Percentiles rank a stretch among this genome's conserved stretches.
phyloP scores from a whole-genome alignment of 2,113 vertebrate genomes.

The Mobula birostris region DNA sequence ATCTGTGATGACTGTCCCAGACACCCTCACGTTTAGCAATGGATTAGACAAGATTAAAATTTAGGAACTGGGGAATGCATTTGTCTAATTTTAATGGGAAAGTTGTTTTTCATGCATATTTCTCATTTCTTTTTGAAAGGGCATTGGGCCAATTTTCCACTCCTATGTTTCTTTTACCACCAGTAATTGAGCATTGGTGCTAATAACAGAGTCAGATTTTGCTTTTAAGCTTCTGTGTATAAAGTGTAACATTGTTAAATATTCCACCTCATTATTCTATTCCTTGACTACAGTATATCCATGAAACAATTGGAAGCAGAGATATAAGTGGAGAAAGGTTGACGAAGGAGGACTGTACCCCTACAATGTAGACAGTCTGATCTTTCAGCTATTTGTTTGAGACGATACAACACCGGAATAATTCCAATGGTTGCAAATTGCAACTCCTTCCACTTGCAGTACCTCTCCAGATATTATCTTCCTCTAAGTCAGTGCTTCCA shows the following conservation, averaged over 20 bases:
- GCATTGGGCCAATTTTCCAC: background rate
- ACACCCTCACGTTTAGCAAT: background rate
- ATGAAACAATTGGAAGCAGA: too few species aligned
- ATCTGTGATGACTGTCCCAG: slow-evolving; percentile 5
- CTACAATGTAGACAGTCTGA: background rate
- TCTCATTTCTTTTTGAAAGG: background rate
- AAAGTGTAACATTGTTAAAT: background rate
- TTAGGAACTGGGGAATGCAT: background rate
- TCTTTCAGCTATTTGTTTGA: background rate
- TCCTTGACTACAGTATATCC: too few species aligned
- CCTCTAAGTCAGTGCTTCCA: background rate
- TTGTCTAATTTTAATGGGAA: background rate
- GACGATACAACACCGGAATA: background rate
- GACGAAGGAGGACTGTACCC: background rate
- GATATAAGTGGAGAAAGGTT: background rate
- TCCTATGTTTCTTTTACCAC: background rate
- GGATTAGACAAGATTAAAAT: background rate
- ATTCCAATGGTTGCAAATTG: background rate
- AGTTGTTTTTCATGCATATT: background rate
- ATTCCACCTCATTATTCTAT: too few species aligned
- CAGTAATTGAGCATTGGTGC: background rate
- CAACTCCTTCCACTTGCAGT: background rate
- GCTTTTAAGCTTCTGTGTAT: background rate
- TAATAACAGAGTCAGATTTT: background rate
- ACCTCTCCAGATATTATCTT: background rate